phyloP scores from a whole-genome alignment of 2,113 vertebrate genomes.

The Coptodon rendalli region DNA sequence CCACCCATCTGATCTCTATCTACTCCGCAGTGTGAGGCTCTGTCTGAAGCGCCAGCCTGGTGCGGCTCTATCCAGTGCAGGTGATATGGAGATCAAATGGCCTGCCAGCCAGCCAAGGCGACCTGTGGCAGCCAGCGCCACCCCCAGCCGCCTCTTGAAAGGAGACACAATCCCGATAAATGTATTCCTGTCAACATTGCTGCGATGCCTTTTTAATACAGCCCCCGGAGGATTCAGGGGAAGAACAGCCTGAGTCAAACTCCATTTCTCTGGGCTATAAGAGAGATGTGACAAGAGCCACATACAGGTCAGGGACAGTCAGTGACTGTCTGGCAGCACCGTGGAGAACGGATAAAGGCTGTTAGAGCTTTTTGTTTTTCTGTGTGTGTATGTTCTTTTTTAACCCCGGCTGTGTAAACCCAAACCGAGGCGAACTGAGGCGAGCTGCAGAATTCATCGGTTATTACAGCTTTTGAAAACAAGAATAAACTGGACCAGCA shows the following conservation, averaged over 20 bases:
- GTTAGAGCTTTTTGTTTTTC: background rate
- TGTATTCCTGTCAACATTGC: conserved; percentile 75
- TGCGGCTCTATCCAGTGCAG: conserved; percentile 17
- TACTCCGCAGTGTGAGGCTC: background rate
- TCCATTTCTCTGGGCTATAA: conserved; percentile 59
- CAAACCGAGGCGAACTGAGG: background rate
- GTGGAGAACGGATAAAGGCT: background rate
- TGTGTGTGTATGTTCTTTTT: background rate
- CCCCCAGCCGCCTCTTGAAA: conserved; percentile 69
- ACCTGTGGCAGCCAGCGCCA: conserved; percentile 56
- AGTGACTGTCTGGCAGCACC: background rate
- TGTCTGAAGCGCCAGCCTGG: conserved; percentile 16
- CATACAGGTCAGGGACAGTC: conserved; percentile 43
- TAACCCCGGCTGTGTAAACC: background rate
- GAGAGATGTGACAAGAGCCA: conserved; percentile 59
- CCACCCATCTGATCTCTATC: background rate
- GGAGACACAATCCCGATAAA: conserved; percentile 73
- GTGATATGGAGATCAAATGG: conserved; percentile 59
- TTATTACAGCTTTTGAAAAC: background rate
- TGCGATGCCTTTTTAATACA: conserved; percentile 72
- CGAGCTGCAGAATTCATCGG: background rate
- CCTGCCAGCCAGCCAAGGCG: conserved; percentile 36
- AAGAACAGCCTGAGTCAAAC: conserved; percentile 68
- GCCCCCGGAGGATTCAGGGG: conserved; percentile 58
- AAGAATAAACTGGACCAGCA: background rate